These are phyloP conservation scores for Heliconius ethilla DNA, from an alignment of 2,888 invertebrate genomes.

Conservation along the genomic window DNA sequence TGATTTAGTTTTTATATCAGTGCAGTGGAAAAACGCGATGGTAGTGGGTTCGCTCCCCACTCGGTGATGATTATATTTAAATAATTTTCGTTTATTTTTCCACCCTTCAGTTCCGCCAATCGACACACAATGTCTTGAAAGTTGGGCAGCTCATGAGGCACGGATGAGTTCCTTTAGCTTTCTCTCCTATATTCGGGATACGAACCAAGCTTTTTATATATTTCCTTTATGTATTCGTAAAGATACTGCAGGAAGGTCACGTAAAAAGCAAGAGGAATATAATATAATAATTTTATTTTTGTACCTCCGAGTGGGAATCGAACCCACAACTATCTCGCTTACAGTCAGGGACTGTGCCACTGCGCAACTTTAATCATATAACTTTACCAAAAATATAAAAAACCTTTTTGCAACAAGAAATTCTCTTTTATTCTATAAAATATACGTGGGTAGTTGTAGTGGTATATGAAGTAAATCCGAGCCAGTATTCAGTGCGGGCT, in stretches of 20 bases:
- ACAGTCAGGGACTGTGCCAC: not conserved
- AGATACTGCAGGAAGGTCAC: too few relatives aligned
- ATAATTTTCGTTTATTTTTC: too few relatives aligned
- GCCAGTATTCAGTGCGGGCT: conserved; percentile 9
- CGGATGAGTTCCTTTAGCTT: too few relatives aligned
- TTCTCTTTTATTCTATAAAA: not conserved
- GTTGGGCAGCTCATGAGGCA: too few relatives aligned
- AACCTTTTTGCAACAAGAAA: not conserved
- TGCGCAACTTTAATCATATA: not conserved
- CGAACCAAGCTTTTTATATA: too few relatives aligned
- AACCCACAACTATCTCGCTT: not conserved
- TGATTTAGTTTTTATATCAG: too few relatives aligned
- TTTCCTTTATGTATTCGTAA: too few relatives aligned
- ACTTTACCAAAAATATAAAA: not conserved
- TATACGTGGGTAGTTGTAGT: not conserved
- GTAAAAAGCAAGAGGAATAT: too few relatives aligned
- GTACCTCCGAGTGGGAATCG: not conserved
- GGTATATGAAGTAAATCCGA: conserved; percentile 2
- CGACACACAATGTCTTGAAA: too few relatives aligned
- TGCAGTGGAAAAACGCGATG: not conserved
- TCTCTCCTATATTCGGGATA: too few relatives aligned
- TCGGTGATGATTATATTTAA: not conserved
- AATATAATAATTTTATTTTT: too few relatives aligned
- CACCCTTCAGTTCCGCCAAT: too few relatives aligned
- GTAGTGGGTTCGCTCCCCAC: not conserved